A percentile compares a stretch with the other conserved stretches of the same genome.
Conservation (phyloP, 2,888 invertebrate species). For the Drosophila tripunctata region DNA sequence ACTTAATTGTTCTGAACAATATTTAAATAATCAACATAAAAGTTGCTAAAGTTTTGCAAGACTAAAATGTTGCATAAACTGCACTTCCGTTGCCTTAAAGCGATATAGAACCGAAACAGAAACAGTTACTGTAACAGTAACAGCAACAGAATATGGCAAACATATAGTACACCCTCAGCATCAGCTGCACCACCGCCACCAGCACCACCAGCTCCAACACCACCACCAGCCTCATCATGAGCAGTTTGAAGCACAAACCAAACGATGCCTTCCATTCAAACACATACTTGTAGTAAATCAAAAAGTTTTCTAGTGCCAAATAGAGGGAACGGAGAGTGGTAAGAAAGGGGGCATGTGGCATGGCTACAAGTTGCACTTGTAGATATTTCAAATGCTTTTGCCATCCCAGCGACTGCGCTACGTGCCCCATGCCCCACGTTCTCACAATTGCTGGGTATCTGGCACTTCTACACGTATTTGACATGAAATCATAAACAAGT, state of each 20-base stretch:
- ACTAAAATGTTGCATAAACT: slow-evolving; percentile 56
- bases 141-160: slow-evolving; percentile 37
- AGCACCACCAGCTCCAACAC: not conserved
- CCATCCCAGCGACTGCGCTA: slow-evolving; percentile 16
- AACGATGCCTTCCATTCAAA: slow-evolving; percentile 21
- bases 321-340: slow-evolving; percentile 21
- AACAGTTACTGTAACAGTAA: not conserved
- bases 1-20: slow-evolving; percentile 3
- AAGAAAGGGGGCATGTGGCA: slow-evolving; percentile 36
- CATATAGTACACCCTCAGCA: slow-evolving; percentile 9
- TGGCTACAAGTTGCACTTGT: slow-evolving; percentile 53
- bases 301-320: slow-evolving; percentile 74
- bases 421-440: slow-evolving; percentile 32
- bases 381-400: slow-evolving; percentile 61
- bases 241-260: slow-evolving; percentile 16
- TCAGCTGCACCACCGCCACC: not conserved
- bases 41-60: slow-evolving; percentile 22
- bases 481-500: slow-evolving; percentile 81
- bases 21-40: slow-evolving; percentile 35
- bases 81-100: slow-evolving; percentile 67
- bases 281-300: slow-evolving; percentile 62
- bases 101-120: slow-evolving; percentile 17
- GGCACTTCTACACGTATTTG: slow-evolving; percentile 73
- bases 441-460: slow-evolving; percentile 24
- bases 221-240: slow-evolving; percentile 14